Conservation (phyloP, 2,113 vertebrate species). For the Peromyscus polionotus region DNA sequence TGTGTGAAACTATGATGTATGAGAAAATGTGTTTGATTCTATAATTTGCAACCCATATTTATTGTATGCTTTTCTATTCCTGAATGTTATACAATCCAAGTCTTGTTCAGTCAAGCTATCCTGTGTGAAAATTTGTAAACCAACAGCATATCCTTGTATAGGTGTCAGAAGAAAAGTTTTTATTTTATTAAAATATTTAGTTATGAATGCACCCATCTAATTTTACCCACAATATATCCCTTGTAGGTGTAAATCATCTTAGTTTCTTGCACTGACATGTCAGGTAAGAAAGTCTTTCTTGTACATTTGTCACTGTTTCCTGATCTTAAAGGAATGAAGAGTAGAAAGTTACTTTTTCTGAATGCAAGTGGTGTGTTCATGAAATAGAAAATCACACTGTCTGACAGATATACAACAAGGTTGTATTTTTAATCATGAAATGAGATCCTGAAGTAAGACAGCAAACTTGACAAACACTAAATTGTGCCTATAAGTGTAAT, state of each 20-base stretch:
- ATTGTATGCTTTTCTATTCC: neutral
- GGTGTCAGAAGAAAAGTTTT: neutral
- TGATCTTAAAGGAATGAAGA: conserved; percentile 7
- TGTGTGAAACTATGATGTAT: neutral
- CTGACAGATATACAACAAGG: neutral
- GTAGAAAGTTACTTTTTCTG: conserved; percentile 11
- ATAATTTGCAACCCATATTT: neutral
- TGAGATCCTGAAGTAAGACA: conserved; percentile 1
- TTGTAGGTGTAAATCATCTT: conserved; percentile 7
- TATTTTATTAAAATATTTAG: neutral
- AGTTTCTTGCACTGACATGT: neutral
- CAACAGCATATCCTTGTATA: neutral
- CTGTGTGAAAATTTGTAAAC: neutral
- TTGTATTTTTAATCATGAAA: conserved; percentile 31
- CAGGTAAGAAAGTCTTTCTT: conserved; percentile 6
- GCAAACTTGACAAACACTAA: conserved; percentile 3
- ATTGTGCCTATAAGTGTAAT: neutral
- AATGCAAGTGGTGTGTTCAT: conserved; percentile 3
- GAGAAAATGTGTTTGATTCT: neutral
- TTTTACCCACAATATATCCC: neutral
- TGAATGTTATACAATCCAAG: neutral
- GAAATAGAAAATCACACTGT: conserved; percentile 37
- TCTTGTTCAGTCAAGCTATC: neutral
- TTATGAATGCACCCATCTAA: neutral
- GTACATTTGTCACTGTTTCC: neutral